A percentile compares a stretch with the other conserved stretches of the same genome.
Evolutionary conservation across 2,113 vertebrate species (phyloP).

Genomic region (Vidua macroura): DNA sequence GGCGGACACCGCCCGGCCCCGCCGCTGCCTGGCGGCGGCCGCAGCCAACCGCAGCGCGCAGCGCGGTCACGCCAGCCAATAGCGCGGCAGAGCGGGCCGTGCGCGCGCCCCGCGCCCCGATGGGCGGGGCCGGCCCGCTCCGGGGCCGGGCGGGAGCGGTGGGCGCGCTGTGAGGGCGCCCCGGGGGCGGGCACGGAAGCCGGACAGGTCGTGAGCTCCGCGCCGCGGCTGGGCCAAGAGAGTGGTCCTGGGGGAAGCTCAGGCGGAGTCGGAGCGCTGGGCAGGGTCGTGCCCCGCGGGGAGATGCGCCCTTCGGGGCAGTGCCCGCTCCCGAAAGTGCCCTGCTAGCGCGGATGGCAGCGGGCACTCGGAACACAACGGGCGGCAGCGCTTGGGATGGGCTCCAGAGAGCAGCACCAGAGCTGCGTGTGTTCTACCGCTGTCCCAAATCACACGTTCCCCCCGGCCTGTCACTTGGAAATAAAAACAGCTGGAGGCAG

Average conservation of each 20-base stretch:
- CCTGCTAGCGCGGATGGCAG: background rate
- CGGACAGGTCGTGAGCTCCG: rapidly evolving
- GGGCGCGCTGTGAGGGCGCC: background rate
- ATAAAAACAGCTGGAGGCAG: background rate
- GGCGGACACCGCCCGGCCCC: background rate
- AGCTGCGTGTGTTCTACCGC: background rate
- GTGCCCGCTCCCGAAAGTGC: background rate
- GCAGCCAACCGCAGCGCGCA: background rate
- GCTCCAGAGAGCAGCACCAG: rapidly evolving
- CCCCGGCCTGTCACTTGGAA: background rate
- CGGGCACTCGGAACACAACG: background rate
- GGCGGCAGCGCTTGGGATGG: background rate
- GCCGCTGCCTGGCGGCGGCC: background rate
- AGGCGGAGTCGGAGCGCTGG: background rate
- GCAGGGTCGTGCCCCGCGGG: background rate
- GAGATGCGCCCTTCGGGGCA: background rate
- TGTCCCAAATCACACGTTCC: background rate
- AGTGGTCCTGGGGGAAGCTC: background rate
- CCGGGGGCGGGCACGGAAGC: background rate
- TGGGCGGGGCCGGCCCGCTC: background rate
- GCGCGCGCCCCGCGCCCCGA: background rate
- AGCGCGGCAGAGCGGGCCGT: background rate
- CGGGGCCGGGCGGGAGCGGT: background rate
- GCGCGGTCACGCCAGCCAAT: conserved; percentile 2
- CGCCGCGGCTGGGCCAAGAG: background rate